Conservation (phyloP, 2,888 invertebrate species). For the Dryobota labecula region DNA sequence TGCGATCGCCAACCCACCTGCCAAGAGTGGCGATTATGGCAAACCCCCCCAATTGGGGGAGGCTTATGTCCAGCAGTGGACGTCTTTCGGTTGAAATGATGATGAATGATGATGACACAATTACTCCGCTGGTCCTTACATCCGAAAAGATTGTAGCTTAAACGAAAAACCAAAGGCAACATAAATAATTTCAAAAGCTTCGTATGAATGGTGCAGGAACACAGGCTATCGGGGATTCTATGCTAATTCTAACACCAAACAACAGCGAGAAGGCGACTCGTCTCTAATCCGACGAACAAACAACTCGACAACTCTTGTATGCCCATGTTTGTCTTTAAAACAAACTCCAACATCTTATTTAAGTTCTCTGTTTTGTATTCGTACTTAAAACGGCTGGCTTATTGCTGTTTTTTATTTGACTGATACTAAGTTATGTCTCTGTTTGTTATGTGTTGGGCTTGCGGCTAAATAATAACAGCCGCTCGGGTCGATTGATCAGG, state of each 20-base stretch:
- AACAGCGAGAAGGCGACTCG: constrained; percentile 73
- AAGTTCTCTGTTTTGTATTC: constrained; percentile 77
- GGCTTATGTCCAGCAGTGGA: too few species aligned
- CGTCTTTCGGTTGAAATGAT: too few species aligned
- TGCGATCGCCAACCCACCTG: too few species aligned
- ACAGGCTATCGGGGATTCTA: constrained; percentile 54
- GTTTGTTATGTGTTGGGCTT: too few species aligned
- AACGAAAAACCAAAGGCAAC: neutral
- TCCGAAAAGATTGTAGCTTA: neutral
- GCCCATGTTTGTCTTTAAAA: constrained; percentile 68
- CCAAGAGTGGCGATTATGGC: too few species aligned
- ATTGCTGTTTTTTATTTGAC: constrained; percentile 37
- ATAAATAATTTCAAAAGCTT: constrained; percentile 36
- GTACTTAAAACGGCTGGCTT: constrained; percentile 37
- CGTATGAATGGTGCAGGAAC: constrained; percentile 31
- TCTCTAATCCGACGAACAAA: constrained; percentile 82
- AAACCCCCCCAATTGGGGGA: too few species aligned
- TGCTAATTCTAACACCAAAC: constrained; percentile 82
- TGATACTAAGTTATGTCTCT: too few species aligned
- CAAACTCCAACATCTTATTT: constrained; percentile 85
- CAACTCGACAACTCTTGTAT: constrained; percentile 51
- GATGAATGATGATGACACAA: too few species aligned
- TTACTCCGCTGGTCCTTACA: too few species aligned
- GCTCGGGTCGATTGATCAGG: too few species aligned
- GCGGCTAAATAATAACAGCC: too few species aligned